Evolutionary conservation across 2,888 invertebrate species (phyloP).

Genomic region (Folsomia manolachei): DNA sequence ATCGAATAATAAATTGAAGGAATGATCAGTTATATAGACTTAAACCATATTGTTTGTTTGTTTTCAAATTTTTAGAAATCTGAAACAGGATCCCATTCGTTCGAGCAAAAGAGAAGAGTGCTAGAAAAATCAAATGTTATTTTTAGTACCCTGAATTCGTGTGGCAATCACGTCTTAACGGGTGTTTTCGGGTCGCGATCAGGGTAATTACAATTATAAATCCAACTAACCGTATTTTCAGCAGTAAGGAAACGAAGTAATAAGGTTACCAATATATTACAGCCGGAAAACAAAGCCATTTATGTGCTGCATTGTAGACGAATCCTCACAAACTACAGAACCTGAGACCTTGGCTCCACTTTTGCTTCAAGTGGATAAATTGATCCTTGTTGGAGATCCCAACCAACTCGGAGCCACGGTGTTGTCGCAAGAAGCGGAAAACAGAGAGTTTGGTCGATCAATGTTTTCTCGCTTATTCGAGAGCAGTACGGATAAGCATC

Average conservation of each 20-base stretch:
- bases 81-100: background rate
- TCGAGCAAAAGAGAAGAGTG: conserved; percentile 17
- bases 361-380: conserved; percentile 67
- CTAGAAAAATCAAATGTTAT: conserved; percentile 51
- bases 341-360: conserved; percentile 77
- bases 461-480: conserved; percentile 72
- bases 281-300: conserved; percentile 50
- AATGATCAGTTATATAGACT: too few species aligned
- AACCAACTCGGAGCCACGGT: conserved; percentile 80
- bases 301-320: conserved; percentile 75
- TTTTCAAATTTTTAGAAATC: background rate
- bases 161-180: conserved; percentile 16
- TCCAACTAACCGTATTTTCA: too few species aligned
- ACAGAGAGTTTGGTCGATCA: conserved; percentile 69
- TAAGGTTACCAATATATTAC: background rate
- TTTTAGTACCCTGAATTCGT: conserved; percentile 51
- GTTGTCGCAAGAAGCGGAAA: conserved; percentile 70
- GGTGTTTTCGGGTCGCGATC: background rate
- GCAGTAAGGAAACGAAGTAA: background rate
- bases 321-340: conserved; percentile 84
- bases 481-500: conserved; percentile 55
- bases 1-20: too few species aligned
- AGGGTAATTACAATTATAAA: background rate
- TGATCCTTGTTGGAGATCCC: conserved; percentile 83
- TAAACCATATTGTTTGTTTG: too few species aligned